Evolutionary conservation across 1,140 invertebrate genomes (phyloP).

Genomic region (Halotydeus destructor): DNA sequence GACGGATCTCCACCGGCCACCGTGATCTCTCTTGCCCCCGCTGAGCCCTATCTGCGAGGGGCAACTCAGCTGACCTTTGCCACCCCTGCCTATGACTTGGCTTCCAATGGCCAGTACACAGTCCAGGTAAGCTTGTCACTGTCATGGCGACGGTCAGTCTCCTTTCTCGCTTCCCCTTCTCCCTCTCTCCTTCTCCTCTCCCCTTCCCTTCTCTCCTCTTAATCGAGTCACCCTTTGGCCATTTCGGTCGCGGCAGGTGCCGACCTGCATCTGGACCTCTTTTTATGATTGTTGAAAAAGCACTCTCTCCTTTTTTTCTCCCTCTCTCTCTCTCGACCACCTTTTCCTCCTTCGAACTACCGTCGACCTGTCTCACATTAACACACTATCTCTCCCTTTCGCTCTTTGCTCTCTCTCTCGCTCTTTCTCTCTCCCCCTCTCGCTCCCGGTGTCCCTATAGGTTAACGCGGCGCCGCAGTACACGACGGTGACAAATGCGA

Average conservation of each 20-base stretch:
- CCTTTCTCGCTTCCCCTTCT: not conserved
- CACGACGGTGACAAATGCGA: slow-evolving; percentile 4
- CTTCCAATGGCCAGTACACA: slow-evolving; percentile 10
- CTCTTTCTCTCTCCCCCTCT: not conserved
- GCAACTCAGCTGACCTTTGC: slow-evolving; percentile 14
- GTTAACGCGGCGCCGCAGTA: slow-evolving; percentile 8
- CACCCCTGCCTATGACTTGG: slow-evolving; percentile 11
- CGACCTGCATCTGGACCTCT: not conserved
- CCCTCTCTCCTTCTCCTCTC: not conserved
- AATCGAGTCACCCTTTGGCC: no score
- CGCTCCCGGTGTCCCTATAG: slow-evolving; percentile 4
- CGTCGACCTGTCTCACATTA: no score
- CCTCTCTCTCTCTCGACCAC: no score
- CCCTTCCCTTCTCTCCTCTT: not conserved
- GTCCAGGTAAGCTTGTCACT: slow-evolving; percentile 7
- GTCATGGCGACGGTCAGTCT: not conserved
- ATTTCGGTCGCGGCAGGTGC: not conserved
- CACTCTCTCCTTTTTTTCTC: no score
- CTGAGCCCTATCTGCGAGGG: slow-evolving; percentile 11
- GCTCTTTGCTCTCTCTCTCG: no score
- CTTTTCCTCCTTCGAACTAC: no score
- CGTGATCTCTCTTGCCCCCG: slow-evolving; percentile 12
- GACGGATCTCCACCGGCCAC: slow-evolving; percentile 13
- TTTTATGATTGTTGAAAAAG: no score
- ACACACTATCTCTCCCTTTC: no score